Conservation (phyloP, 2,797 vertebrate species). For the Petrocephalus schoutedeni region DNA sequence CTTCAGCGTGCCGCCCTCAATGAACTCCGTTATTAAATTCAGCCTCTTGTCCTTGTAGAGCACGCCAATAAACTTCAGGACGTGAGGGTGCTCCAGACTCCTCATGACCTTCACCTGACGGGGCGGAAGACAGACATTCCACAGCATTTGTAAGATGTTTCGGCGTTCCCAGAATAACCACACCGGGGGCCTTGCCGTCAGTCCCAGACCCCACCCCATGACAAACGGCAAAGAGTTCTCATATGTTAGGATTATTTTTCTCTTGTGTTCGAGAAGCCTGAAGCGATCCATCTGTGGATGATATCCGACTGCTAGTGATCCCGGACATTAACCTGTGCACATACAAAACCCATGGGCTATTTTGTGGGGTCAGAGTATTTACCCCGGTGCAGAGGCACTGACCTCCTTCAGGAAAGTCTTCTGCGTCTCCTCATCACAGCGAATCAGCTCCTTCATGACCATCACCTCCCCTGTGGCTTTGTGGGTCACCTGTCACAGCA, state of each 20-base stretch:
- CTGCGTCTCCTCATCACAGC: constrained; percentile 90
- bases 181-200: not conserved
- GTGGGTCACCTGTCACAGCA: constrained; percentile 73
- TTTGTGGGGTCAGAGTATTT: not conserved
- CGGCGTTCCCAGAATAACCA: not conserved
- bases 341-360: not conserved
- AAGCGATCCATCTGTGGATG: not conserved
- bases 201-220: not conserved
- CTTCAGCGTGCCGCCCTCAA: constrained; percentile 87
- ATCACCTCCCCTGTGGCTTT: constrained; percentile 93
- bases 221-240: not conserved
- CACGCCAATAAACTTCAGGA: constrained; percentile 88
- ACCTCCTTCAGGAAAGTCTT: constrained; percentile 92
- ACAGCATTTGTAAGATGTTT: not conserved
- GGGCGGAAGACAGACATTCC: constrained; percentile 14
- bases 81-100: constrained; percentile 82
- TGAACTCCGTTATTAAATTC: constrained; percentile 86
- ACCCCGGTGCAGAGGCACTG: constrained; percentile 28
- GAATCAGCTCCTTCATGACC: constrained; percentile 95
- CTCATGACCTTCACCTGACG: constrained; percentile 93
- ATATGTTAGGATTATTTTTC: not conserved
- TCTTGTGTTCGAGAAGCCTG: not conserved
- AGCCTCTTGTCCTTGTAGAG: constrained; percentile 91
- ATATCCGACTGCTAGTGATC: not conserved
- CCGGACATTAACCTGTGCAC: not conserved